Base-by-base conservation (phyloP, 1,140 invertebrate genomes). In the Drosophila sturtevanti region DNA sequence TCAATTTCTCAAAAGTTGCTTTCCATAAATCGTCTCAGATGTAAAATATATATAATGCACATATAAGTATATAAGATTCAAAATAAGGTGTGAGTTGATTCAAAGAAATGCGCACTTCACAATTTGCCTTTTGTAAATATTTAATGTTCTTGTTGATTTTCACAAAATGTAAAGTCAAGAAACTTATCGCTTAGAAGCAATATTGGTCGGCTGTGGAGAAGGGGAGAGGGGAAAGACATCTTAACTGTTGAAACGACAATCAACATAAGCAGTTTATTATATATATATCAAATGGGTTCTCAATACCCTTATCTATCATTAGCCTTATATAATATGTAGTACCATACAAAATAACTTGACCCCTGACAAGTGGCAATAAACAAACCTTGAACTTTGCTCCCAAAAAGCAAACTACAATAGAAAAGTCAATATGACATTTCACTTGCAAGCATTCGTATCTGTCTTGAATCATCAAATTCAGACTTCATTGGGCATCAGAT, bases 1-100 rank as follows among this genome's bases (percentile, higher is more conserved):
- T 44, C 75, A 81, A 81, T 85, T 77, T 68, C 77, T 48, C 67
- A 77, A 77, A 84, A 74, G 66, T 65, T 64, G 41, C 41, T 68
- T 67, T 66, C 37, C 65, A 71, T 68, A 66, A 72, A 71, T 63
- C 66, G 68, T 63, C 78, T 85, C 72, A 70, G 81, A 48, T 48
- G 41, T 48, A 18, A 21, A 48, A 21, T 48, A 21, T 21, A 48
- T 21, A 44, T 16, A 31, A 31, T 31, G 27, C 16, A 21, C 9
- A 21, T 18, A 7, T 24, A 44, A 16, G 16, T 48, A n/a, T n/a
- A n/a, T n/a, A n/a, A n/a, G 16, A 11, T 21, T 48, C 16, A 10
- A 11, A 1, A 16, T 16, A 34, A 38, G 58, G 58, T 10, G 44
- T 60, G 41, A 22, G 63, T 48, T 31, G 38, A 22, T 66, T 56